Base-by-base conservation (phyloP, 2,113 vertebrate genomes). In the Sisor rabdophorus region DNA sequence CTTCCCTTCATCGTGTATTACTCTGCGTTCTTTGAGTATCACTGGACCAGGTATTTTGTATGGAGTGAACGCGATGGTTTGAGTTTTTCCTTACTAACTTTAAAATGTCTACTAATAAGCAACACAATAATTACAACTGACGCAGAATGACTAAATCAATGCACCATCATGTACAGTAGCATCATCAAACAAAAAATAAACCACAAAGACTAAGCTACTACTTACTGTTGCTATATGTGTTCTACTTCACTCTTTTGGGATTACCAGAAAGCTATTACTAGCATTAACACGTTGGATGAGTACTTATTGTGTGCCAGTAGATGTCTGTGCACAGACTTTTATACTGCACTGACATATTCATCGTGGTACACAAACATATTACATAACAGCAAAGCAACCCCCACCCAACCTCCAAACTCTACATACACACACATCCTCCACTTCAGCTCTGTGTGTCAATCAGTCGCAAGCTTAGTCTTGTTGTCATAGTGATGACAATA, bases 1-100 rank as follows among this genome's bases (percentile, higher is more conserved):
- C 82, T 99, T 86, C 97, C 96, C 55, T 95, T 98, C 86, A 87
- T 98, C 0, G 97, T 99, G 76, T 98, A 96, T 89, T 94, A 95
- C 84, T 99, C 97, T 0, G 90, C 95, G 0, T 96, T 98, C 91
- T 93, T 97, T 0, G 97, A 98, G 84, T 92, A 91, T 10, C 97
- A 98, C 89, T 99, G 97, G 97, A 98, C 95, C 3, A 95, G 95
- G 97, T 99, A 91, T 88, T 63, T 26, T 10, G 26, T 24, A 91
- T 88, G 65, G 28, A 11, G 26, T 24, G 54, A 61, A 30, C 4
- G 40, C 7, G 12, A 15, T 10, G 40, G 40, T 15, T 24, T 16
- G 30, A 73, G 59, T 50, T 58, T 16, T 50, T 76, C 8, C 30
- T 19, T 17, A 28, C 22, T 65, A 26, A 20, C 48, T 22, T 67